Conservation (phyloP, 2,888 invertebrate genomes). For the Drosophila colorata region DNA sequence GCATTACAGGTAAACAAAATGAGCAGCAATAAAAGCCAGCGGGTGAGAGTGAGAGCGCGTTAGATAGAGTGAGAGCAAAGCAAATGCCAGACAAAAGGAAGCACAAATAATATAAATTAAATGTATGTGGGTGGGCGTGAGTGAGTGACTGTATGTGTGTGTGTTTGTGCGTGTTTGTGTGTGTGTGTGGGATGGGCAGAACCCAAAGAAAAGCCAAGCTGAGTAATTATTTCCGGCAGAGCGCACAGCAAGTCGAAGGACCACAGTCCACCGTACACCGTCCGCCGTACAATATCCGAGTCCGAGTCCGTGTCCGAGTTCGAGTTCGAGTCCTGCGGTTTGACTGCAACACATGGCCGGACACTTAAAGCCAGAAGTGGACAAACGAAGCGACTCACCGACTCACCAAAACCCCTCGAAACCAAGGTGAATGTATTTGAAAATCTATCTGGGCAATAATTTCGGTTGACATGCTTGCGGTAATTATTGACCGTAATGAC, state of each 20-base stretch:
- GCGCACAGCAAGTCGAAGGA: constrained; percentile 27
- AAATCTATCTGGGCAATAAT: constrained; percentile 82
- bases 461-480: constrained; percentile 84
- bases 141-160: constrained; percentile 29
- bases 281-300: constrained; percentile 12
- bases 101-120: constrained; percentile 81
- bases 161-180: constrained; percentile 9
- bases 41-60: not conserved
- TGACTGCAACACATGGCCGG: constrained; percentile 80
- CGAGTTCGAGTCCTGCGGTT: constrained; percentile 68
- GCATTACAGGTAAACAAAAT: constrained; percentile 69
- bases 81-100: constrained; percentile 70
- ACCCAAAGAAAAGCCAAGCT: constrained; percentile 63
- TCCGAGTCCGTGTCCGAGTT: not conserved
- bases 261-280: not conserved
- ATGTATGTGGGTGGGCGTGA: constrained; percentile 46
- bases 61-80: constrained; percentile 22
- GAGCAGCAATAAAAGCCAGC: constrained; percentile 35
- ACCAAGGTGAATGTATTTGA: constrained; percentile 34
- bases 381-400: constrained; percentile 44
- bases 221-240: constrained; percentile 81
- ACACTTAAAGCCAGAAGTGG: constrained; percentile 70
- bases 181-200: constrained; percentile 7
- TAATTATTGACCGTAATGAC: constrained; percentile 84
- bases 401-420: not conserved